These are phyloP conservation scores for Agrypnus murinus DNA, from an alignment of 2,888 invertebrate species.

Conservation along the genomic window DNA sequence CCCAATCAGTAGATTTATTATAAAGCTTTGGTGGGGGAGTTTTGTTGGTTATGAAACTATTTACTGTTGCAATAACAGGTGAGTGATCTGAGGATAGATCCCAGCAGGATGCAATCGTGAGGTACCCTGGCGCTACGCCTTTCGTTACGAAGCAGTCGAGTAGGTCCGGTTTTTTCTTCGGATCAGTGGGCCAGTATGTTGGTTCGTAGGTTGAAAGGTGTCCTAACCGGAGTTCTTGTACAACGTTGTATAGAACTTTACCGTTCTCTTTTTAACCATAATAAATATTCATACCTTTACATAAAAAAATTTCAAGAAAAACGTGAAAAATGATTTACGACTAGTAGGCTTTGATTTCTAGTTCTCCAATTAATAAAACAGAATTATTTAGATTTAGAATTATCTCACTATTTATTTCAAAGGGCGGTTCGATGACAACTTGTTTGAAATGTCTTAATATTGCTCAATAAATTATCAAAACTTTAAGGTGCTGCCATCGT, in stretches of 20 bases:
- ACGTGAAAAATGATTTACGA: too few species aligned
- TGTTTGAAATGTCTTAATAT: too few species aligned
- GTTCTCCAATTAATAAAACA: too few species aligned
- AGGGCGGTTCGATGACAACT: too few species aligned
- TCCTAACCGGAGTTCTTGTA: constrained; percentile 21
- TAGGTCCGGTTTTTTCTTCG: constrained; percentile 15
- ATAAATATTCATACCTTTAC: too few species aligned
- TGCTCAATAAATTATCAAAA: too few species aligned
- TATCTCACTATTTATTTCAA: too few species aligned
- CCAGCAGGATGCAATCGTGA: background rate
- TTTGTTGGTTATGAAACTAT: background rate
- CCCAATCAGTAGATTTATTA: constrained; percentile 14
- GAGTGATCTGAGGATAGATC: background rate
- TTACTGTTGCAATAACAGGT: constrained; percentile 5
- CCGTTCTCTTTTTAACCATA: too few species aligned
- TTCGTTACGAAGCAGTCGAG: constrained; percentile 28
- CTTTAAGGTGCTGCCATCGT: too few species aligned
- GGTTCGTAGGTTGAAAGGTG: constrained; percentile 21
- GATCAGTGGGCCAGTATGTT: constrained; percentile 15
- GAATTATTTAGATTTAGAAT: too few species aligned
- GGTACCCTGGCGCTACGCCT: constrained; percentile 4
- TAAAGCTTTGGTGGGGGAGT: background rate
- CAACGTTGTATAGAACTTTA: background rate
- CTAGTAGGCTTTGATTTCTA: too few species aligned
- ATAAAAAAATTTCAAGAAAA: too few species aligned